Evolutionary conservation across 2,888 invertebrate genomes (phyloP), one percentile per base, ranked within the genome.

Genomic region (Stramonita haemastoma): DNA sequence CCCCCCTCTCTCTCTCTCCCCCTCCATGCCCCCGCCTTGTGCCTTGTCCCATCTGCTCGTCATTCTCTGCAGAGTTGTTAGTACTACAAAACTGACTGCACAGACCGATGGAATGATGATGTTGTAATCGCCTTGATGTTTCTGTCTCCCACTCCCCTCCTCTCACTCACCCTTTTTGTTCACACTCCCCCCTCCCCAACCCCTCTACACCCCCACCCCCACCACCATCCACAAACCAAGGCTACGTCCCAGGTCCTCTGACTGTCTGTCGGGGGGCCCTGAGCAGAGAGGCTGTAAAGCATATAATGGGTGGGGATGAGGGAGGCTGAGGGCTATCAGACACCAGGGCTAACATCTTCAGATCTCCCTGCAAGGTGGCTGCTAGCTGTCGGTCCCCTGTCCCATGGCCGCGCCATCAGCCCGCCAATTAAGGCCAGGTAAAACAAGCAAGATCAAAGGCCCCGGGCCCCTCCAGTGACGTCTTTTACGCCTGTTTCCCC

Each of bases 381-480:
- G n/a, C n/a, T 70, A 29, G 36, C 66, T 70, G 70, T 87, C 87
- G 57, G 19, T n/a, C n/a, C n/a, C n/a, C n/a, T n/a, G n/a, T n/a
- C n/a, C n/a, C n/a, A n/a, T n/a, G n/a, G n/a, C n/a, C n/a, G n/a
- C n/a, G n/a, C n/a, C 83, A 88, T 81, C 79, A 79, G 56, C 66
- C 66, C 83, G 83, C 34, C 88, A 88, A 88, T 88, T 88, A 88
- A 83, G n/a, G 81, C 60, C 88, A 88, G 88, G 83, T 88, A 88
- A 88, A 83, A 88, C 88, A 88, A 83, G 57, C 60, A 83, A 88
- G 81, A 88, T 88, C 88, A 88, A 88, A 88, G 88, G 60, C n/a
- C 34, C 19, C 60, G 29, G 6, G 29, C 57, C 56, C 87, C n/a
- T n/a, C n/a, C 29, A 79, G n/a, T 88, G 88, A 60, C 83, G 88